A percentile compares a stretch with the other conserved stretches of the same genome.
These are phyloP conservation scores for Seriola dumerili DNA, from an alignment of 2,113 vertebrate species.

Conservation along the genomic window DNA sequence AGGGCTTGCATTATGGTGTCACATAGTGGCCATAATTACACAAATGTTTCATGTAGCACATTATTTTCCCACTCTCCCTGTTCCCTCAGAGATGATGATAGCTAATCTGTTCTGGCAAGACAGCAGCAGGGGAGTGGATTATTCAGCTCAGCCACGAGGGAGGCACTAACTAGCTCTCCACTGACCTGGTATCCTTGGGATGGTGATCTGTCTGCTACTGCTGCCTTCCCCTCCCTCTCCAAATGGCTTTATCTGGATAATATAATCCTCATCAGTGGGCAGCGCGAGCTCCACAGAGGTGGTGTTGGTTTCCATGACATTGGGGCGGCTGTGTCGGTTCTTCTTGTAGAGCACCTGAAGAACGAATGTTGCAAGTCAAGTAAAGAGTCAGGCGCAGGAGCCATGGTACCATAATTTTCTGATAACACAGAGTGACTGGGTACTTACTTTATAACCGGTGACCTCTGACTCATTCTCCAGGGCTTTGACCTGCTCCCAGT, in stretches of 20 bases:
- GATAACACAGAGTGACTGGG: neutral
- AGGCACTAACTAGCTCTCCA: slow-evolving; percentile 56
- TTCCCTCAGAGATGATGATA: slow-evolving; percentile 39
- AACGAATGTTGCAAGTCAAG: neutral
- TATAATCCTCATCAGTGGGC: slow-evolving; percentile 94
- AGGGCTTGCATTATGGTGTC: slow-evolving; percentile 11
- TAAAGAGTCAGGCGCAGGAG: neutral
- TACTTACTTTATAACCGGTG: slow-evolving; percentile 96
- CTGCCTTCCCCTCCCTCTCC: slow-evolving; percentile 97
- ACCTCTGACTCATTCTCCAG: slow-evolving; percentile 98
- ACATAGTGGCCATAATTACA: slow-evolving; percentile 37
- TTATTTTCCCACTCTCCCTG: slow-evolving; percentile 39
- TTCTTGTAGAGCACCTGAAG: slow-evolving; percentile 94
- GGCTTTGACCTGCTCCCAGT: slow-evolving; percentile 98
- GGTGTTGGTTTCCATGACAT: slow-evolving; percentile 94
- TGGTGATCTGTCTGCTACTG: slow-evolving; percentile 95
- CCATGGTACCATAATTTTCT: slow-evolving; percentile 20
- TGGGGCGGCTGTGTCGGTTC: slow-evolving; percentile 90
- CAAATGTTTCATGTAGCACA: slow-evolving; percentile 41
- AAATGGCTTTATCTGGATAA: slow-evolving; percentile 95
- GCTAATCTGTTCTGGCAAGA: slow-evolving; percentile 42
- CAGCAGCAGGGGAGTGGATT: slow-evolving; percentile 44
- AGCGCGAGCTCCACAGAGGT: slow-evolving; percentile 95
- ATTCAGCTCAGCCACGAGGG: slow-evolving; percentile 36
- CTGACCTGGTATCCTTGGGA: slow-evolving; percentile 90